Evolutionary conservation across 2,888 invertebrate species (phyloP), one percentile per base, ranked within the genome.

Genomic region (Sialis fuliginosa): DNA sequence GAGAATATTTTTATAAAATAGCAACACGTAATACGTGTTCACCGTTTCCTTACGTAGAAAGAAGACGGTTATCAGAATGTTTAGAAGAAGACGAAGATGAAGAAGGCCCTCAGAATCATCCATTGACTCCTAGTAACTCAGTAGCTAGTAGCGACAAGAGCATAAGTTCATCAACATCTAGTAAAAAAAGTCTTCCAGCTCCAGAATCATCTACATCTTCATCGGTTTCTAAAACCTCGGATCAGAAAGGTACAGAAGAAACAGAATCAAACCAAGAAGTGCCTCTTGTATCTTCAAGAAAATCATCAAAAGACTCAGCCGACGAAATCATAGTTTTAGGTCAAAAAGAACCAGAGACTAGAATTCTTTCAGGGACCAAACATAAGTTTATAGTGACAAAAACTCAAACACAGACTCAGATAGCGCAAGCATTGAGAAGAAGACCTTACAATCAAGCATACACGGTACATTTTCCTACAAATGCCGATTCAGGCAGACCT

Each of bases 51-150:
- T 75, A 71, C 55, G 67, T 68, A 48, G 76, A 75, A 55, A 69
- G 78, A 5, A 69, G 83, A 33, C 73, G 87, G 9, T 63, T 87
- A 52, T 87, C 86, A 4, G 85, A 87, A 63, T 87, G 87, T 60
- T 74, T 81, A 50, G 87, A 87, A 60, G 87, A 87, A 65, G 87
- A 87, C 56, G 86, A 87, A 60, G 83, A 84, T 46, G 83, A 82
- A 53, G 73, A 65, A 43, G 56, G 57, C 45, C 33, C 42, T 39
- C 34, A 42, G 8, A 46, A 48, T 7, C 8, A 32, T 5, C 48
- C 46, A 30, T 35, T 42, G 22, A 47, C 47, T 5, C 47, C 44
- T 10, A 39, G 41, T 4, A 44, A 47, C 39, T 51, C 59, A 51
- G 58, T 61, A 41, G 56, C 62, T 48, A 63, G 63, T 48, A 62